phyloP scores from a whole-genome alignment of 30 jellyfish, hydroid and myxozoan species.

The Aurelia coerulea region DNA sequence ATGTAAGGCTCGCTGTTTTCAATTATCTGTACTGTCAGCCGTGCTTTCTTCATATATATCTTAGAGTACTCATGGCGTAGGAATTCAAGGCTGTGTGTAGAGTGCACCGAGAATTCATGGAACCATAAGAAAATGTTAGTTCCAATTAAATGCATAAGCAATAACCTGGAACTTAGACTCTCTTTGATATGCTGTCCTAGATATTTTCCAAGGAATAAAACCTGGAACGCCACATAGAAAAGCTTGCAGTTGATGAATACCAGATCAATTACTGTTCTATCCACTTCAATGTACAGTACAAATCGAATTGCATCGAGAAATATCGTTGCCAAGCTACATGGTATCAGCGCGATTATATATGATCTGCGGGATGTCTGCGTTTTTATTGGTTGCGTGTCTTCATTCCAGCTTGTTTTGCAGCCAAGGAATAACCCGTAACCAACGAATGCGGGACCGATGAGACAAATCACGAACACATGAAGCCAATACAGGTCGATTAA shows the following conservation, averaged over 20 bases:
- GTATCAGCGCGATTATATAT: constrained; percentile 51
- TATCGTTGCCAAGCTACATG: constrained; percentile 57
- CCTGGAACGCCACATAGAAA: constrained; percentile 62
- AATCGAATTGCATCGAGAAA: constrained; percentile 49
- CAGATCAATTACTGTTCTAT: constrained; percentile 24
- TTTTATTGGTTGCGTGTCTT: constrained; percentile 9
- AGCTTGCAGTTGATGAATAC: constrained; percentile 48
- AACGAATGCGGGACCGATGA: constrained; percentile 43
- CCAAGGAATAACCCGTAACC: constrained; percentile 40
- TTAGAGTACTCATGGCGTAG: constrained; percentile 13
- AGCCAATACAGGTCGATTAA: constrained; percentile 51
- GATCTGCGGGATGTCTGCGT: constrained; percentile 40
- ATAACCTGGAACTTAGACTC: constrained; percentile 24
- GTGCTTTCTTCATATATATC: constrained; percentile 5
- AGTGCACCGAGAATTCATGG: constrained; percentile 56
- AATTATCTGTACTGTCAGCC: constrained; percentile 31
- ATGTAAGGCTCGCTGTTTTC: constrained; percentile 56
- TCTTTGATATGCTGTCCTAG: constrained; percentile 49
- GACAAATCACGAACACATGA: constrained; percentile 33
- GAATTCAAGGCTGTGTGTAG: constrained; percentile 52
- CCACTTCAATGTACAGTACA: constrained; percentile 42
- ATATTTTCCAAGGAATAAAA: constrained; percentile 45
- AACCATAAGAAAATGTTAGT: constrained; percentile 64
- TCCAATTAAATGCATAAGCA: constrained; percentile 65
- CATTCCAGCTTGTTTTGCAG: constrained; percentile 52